phyloP scores from a whole-genome alignment of 2,888 invertebrate genomes.

The Trichogramma evanescens region DNA sequence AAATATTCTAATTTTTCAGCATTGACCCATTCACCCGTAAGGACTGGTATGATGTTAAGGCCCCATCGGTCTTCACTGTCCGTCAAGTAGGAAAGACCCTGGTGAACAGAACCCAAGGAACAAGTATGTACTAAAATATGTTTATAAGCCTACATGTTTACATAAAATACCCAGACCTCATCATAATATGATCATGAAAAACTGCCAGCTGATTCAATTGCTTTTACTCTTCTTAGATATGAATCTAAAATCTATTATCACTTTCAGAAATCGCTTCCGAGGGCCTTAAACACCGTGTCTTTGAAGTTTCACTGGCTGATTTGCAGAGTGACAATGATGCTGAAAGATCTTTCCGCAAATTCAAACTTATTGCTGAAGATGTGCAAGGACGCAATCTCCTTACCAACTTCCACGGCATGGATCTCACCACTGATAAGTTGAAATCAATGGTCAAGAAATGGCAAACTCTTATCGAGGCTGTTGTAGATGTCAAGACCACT shows the following conservation, averaged over 20 bases:
- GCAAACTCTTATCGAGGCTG: slow-evolving; percentile 96
- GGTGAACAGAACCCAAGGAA: slow-evolving; percentile 95
- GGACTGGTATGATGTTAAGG: slow-evolving; percentile 99
- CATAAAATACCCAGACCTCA: no score
- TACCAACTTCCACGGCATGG: slow-evolving; percentile 99
- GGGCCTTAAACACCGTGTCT: slow-evolving; percentile 94
- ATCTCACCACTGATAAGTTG: slow-evolving; percentile 96
- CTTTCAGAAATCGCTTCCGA: slow-evolving; percentile 86
- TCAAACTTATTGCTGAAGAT: slow-evolving; percentile 95
- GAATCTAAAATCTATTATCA: neutral
- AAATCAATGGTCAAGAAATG: slow-evolving; percentile 99
- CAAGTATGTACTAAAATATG: slow-evolving; percentile 39
- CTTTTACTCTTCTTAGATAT: no score
- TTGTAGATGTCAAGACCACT: slow-evolving; percentile 95
- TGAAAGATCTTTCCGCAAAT: slow-evolving; percentile 96
- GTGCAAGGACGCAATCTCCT: slow-evolving; percentile 94
- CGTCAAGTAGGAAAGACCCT: slow-evolving; percentile 97
- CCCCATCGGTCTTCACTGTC: slow-evolving; percentile 95
- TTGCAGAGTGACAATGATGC: slow-evolving; percentile 93
- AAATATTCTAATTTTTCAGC: slow-evolving; percentile 47
- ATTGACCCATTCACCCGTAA: slow-evolving; percentile 99
- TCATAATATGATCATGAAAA: no score
- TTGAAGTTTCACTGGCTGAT: slow-evolving; percentile 96
- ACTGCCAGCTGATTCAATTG: no score
- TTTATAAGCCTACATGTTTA: no score